Conservation (phyloP, 1,140 invertebrate species). For the Kradibia gibbosae region DNA sequence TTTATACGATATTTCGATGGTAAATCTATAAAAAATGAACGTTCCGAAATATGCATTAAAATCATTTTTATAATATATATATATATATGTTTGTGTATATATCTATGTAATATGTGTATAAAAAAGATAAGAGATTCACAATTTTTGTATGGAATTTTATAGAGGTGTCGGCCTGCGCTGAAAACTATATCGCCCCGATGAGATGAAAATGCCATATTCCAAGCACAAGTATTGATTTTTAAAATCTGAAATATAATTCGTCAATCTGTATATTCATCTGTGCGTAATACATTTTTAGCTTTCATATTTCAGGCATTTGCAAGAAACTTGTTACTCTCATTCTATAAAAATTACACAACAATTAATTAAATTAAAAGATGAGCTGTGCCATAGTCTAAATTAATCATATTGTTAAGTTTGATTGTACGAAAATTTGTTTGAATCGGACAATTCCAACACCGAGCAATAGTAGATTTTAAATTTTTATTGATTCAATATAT, state of each 20-base stretch:
- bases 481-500: too few relatives aligned
- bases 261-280: background rate
- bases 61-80: background rate
- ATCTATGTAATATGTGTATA: background rate
- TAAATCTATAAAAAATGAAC: constrained; percentile 52
- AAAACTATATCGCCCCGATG: constrained; percentile 56
- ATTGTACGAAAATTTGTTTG: too few relatives aligned
- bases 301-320: too few relatives aligned
- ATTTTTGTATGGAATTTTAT: constrained; percentile 55
- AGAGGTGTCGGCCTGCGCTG: constrained; percentile 53
- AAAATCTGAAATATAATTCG: constrained; percentile 50
- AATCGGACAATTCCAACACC: too few relatives aligned
- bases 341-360: background rate
- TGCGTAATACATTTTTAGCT: too few relatives aligned
- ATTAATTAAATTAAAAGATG: too few relatives aligned
- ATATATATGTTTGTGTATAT: background rate
- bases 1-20: constrained; percentile 54
- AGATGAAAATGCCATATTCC: constrained; percentile 52
- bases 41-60: background rate
- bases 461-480: too few relatives aligned
- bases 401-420: too few relatives aligned
- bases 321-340: too few relatives aligned
- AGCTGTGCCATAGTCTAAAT: too few relatives aligned
- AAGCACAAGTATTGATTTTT: constrained; percentile 52
- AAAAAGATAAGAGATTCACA: too few relatives aligned